Conservation (phyloP, 2,113 vertebrate species). For the Leucopsar rothschildi region DNA sequence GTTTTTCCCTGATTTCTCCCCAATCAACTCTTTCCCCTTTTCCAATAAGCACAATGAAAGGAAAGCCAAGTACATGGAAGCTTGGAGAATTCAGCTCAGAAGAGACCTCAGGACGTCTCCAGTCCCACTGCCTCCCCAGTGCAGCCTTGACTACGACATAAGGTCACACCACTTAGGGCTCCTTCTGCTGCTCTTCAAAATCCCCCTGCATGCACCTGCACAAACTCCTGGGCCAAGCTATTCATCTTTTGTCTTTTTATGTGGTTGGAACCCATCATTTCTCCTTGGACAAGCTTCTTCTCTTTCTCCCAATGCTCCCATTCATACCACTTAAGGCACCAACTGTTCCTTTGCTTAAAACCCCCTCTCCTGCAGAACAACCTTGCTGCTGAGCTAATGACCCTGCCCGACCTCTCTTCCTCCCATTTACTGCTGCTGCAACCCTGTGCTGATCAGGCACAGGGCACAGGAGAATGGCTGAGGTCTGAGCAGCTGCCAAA, state of each 20-base stretch:
- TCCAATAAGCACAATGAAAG: background rate
- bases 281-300: background rate
- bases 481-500: background rate
- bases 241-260: background rate
- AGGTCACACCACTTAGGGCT: background rate
- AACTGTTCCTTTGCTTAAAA: background rate
- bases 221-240: rapidly evolving
- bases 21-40: background rate
- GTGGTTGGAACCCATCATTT: background rate
- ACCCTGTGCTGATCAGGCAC: background rate
- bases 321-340: background rate
- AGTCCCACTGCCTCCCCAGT: background rate
- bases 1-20: background rate
- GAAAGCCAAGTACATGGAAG: background rate
- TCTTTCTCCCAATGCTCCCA: background rate
- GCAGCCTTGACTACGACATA: background rate
- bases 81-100: background rate
- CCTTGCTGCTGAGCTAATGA: no score
- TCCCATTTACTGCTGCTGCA: background rate
- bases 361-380: background rate
- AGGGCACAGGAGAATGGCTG: background rate
- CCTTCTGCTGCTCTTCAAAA: background rate
- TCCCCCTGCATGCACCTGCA: background rate
- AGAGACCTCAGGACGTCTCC: background rate
- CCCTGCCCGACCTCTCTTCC: background rate